phyloP scores from a whole-genome alignment of 2,797 vertebrate genomes.

The Amniataba percoides region DNA sequence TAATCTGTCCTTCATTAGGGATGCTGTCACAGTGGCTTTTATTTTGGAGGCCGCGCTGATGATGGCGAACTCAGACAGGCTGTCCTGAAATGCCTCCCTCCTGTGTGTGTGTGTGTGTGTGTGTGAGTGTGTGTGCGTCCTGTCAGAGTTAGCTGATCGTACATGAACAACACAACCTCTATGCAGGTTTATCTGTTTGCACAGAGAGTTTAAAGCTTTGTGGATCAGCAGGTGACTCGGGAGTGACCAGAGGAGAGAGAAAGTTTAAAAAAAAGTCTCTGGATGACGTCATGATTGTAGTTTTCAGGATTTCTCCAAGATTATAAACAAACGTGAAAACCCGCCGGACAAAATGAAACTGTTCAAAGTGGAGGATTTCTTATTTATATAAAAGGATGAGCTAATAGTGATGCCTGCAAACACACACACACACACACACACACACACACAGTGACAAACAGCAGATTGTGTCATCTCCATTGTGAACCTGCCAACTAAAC shows the following conservation, averaged over 20 bases:
- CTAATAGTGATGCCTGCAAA: not conserved
- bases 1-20: slow-evolving; percentile 59
- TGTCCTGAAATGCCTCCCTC: slow-evolving; percentile 48
- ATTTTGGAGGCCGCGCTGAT: slow-evolving; percentile 38
- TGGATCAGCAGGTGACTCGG: not conserved
- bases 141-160: not conserved
- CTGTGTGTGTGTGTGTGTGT: not conserved
- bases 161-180: not conserved
- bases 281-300: not conserved
- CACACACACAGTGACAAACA: not conserved
- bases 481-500: not conserved
- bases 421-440: not conserved
- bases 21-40: slow-evolving; percentile 39
- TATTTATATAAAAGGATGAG: not conserved
- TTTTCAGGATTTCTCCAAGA: slow-evolving; percentile 11
- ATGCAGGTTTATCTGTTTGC: not conserved
- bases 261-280: too few relatives aligned
- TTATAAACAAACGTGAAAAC: not conserved
- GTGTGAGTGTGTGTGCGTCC: not conserved
- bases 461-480: not conserved
- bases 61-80: slow-evolving; percentile 24
- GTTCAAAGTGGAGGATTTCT: not conserved
- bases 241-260: not conserved
- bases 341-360: not conserved
- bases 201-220: not conserved